These are phyloP conservation scores for Minunthozetes semirufus DNA, from an alignment of 2,888 invertebrate genomes.

Conservation along the genomic window DNA sequence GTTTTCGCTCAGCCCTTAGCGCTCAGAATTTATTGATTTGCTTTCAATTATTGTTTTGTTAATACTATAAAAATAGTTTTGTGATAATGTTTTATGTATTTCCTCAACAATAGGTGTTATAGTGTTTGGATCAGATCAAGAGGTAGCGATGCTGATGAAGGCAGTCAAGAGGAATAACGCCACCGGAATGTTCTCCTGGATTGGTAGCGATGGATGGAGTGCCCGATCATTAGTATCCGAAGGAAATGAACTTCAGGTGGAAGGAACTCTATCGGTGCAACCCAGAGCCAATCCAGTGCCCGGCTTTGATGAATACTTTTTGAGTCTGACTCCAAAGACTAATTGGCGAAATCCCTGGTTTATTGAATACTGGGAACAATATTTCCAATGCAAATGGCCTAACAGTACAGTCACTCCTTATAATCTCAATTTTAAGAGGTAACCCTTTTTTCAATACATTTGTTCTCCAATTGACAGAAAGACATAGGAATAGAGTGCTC, in stretches of 20 bases:
- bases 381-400: conserved; percentile 69
- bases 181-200: conserved; percentile 86
- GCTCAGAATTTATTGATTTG: background rate
- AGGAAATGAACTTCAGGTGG: conserved; percentile 80
- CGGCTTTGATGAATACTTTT: conserved; percentile 81
- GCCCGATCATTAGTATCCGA: conserved; percentile 64
- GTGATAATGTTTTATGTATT: background rate
- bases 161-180: conserved; percentile 80
- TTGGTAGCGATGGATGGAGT: conserved; percentile 91
- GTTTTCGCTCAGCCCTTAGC: too few relatives aligned
- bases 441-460: background rate
- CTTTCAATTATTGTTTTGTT: background rate
- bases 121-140: conserved; percentile 92
- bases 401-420: conserved; percentile 73
- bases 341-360: conserved; percentile 94
- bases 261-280: conserved; percentile 89
- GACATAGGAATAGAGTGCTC: background rate
- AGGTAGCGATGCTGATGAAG: conserved; percentile 90
- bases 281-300: conserved; percentile 82
- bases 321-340: conserved; percentile 71
- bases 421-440: conserved; percentile 62
- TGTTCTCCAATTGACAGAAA: background rate
- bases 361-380: conserved; percentile 90
- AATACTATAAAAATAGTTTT: background rate
- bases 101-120: conserved; percentile 65